phyloP scores from a whole-genome alignment of 2,888 invertebrate species.

The Ophion costatus region DNA sequence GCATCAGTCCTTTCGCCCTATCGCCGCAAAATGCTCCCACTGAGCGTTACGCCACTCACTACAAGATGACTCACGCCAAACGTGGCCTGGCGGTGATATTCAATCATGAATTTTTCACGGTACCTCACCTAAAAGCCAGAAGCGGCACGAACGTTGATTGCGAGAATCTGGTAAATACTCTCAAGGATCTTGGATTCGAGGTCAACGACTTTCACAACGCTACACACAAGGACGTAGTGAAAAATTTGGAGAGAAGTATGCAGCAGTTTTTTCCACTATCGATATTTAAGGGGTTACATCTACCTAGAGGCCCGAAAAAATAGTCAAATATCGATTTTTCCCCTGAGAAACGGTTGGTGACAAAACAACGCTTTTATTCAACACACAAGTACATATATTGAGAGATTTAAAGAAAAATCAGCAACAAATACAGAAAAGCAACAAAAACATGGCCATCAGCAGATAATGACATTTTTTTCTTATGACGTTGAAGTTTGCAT shows the following conservation, averaged over 20 bases:
- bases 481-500: no score
- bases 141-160: slow-evolving; percentile 95
- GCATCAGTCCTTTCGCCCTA: slow-evolving; percentile 71
- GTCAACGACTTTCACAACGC: slow-evolving; percentile 90
- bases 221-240: slow-evolving; percentile 88
- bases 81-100: slow-evolving; percentile 95
- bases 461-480: no score
- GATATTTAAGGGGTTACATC: no score
- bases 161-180: slow-evolving; percentile 88
- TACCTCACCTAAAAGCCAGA: slow-evolving; percentile 88
- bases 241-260: slow-evolving; percentile 87
- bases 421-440: no score
- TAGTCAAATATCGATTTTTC: no score
- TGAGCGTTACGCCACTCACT: slow-evolving; percentile 89
- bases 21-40: slow-evolving; percentile 78
- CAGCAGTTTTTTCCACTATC: neutral
- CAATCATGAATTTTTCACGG: slow-evolving; percentile 94
- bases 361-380: neutral
- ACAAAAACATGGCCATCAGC: no score
- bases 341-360: no score
- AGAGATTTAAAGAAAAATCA: no score
- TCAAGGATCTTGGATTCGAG: slow-evolving; percentile 89
- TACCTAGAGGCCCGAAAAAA: no score
- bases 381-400: no score
- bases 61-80: slow-evolving; percentile 93